Evolutionary conservation across 2,888 invertebrate species (phyloP).

Genomic region (Seira ritae): DNA sequence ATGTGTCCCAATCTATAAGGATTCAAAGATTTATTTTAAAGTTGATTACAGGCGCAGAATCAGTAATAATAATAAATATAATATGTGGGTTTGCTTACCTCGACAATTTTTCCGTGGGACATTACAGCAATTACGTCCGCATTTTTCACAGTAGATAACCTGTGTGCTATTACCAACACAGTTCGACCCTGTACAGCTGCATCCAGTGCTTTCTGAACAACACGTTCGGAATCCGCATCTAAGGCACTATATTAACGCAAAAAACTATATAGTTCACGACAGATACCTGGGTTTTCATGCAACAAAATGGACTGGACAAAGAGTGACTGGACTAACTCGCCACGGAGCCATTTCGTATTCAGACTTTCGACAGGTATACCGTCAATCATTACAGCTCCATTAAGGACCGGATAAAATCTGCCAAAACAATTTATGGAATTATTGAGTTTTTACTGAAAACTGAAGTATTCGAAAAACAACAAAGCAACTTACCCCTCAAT

Average conservation of each 20-base stretch:
- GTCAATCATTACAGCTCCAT: conserved; percentile 86
- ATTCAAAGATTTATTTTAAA: neutral
- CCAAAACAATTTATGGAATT: neutral
- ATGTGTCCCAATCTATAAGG: conserved; percentile 87
- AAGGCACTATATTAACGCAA: too few species aligned
- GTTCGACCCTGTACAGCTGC: conserved; percentile 89
- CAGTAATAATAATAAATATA: conserved; percentile 18
- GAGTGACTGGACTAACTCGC: conserved; percentile 89
- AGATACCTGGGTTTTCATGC: too few species aligned
- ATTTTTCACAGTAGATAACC: conserved; percentile 92
- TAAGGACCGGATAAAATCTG: conserved; percentile 88
- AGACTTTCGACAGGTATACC: conserved; percentile 83
- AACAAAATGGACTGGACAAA: conserved; percentile 96
- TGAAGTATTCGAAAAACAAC: conserved; percentile 22
- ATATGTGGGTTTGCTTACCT: conserved; percentile 79
- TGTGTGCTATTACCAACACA: conserved; percentile 95
- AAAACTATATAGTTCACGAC: conserved; percentile 72
- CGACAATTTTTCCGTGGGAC: conserved; percentile 87
- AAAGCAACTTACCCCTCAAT: conserved; percentile 83
- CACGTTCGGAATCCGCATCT: conserved; percentile 93
- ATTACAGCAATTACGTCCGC: conserved; percentile 95
- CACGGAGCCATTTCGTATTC: conserved; percentile 90
- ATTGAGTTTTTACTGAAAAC: neutral
- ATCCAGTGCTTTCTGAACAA: conserved; percentile 93
- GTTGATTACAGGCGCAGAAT: neutral